Evolutionary conservation across 1,140 invertebrate species (phyloP).

Genomic region (Muscidifurax raptorellus): DNA sequence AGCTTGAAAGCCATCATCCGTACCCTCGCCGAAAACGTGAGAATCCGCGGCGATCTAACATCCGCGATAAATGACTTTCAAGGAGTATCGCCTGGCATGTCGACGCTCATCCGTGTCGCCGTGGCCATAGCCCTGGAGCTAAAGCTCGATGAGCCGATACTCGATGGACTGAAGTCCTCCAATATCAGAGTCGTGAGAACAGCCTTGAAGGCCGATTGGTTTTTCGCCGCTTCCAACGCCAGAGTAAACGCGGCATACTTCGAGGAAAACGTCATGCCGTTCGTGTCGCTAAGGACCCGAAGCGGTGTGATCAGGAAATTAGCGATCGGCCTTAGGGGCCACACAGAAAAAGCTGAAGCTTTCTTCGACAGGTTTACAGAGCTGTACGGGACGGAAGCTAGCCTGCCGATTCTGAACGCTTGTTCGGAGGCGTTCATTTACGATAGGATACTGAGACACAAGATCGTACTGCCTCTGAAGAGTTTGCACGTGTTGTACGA

Average conservation of each 20-base stretch:
- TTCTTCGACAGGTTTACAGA: constrained; percentile 23
- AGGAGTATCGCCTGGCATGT: not conserved
- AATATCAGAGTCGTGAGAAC: not conserved
- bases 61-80: not conserved
- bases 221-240: not conserved
- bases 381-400: not conserved
- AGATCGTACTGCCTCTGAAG: not conserved
- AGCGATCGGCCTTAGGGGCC: not conserved
- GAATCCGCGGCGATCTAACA: not conserved
- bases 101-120: not conserved
- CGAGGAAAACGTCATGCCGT: not conserved
- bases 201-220: constrained; percentile 27
- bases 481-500: not conserved
- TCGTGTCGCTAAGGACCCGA: not conserved
- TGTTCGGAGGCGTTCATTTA: not conserved
- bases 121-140: not conserved
- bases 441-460: not conserved
- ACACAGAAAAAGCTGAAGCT: not conserved
- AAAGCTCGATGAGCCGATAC: not conserved
- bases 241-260: not conserved
- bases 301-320: constrained; percentile 16
- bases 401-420: not conserved
- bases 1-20: not conserved
- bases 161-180: not conserved
- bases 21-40: not conserved